Percentiles rank a stretch among this genome's conserved stretches.
These are phyloP conservation scores for Liopterus haemorrhoidalis DNA, from an alignment of 2,888 invertebrate species.

Conservation along the genomic window DNA sequence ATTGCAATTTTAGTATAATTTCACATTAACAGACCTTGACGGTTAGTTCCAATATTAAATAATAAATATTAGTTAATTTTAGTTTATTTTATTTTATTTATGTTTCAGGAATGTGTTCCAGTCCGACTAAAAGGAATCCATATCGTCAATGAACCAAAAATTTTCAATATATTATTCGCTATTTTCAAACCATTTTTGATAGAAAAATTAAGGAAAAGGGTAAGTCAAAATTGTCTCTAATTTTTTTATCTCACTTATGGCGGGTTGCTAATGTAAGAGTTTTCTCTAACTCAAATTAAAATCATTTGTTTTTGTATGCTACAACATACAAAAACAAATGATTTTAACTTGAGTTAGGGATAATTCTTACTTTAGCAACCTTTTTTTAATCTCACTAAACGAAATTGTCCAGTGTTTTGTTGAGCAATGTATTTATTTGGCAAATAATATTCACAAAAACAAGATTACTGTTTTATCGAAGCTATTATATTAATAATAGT, in stretches of 20 bases:
- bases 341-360: slow-evolving; percentile 3
- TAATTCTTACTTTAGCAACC: too few species aligned
- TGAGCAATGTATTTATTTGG: too few species aligned
- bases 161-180: slow-evolving; percentile 80
- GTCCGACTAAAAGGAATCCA: slow-evolving; percentile 79
- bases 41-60: not conserved
- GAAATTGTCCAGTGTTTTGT: too few species aligned
- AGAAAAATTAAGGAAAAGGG: slow-evolving; percentile 73
- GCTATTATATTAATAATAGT: slow-evolving; percentile 3
- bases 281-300: too few species aligned
- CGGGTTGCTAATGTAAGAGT: too few species aligned
- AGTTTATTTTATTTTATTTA: slow-evolving; percentile 30
- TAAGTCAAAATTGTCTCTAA: slow-evolving; percentile 41
- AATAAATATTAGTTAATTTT: slow-evolving; percentile 4
- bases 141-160: slow-evolving; percentile 77
- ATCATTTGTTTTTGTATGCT: slow-evolving; percentile 8
- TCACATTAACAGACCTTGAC: not conserved
- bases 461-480: not conserved
- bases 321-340: slow-evolving; percentile 2
- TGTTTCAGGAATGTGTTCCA: slow-evolving; percentile 76
- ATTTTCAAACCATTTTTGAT: slow-evolving; percentile 83
- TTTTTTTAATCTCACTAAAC: too few species aligned
- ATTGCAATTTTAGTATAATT: not conserved
- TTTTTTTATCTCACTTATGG: too few species aligned
- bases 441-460: too few species aligned